Evolutionary conservation across 2,797 vertebrate species (phyloP), one percentile per base, ranked within the genome.

Genomic region (Neosilurus hyrtlii): DNA sequence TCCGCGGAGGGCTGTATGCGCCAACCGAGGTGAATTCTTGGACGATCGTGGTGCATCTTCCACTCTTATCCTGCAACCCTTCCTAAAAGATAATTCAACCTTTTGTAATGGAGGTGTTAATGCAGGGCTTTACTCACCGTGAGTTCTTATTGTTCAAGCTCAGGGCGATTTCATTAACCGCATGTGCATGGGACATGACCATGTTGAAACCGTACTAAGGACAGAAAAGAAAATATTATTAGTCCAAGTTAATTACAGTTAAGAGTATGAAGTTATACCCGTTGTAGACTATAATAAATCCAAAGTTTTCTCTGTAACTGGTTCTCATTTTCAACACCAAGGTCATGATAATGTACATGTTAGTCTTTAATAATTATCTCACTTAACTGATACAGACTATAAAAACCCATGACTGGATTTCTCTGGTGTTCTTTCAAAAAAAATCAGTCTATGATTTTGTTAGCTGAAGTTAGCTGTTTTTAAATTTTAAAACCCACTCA

Each of bases 61-160:
- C 12, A 9, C 8, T 63, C 74, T 70, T 43, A 68, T 72, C 43
- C 52, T 80, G 30, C 12, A 56, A 15, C 62, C 26, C 4, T 66
- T 59, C 63, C 65, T 37, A 63, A 8, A 15, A 35, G 35, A 57
- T 30, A 16, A 37, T 68, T 68, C 20, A 67, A 18, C 8, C 61
- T 35, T 80, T 80, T 71, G 18, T 74, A 26, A 11, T 30, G 52
- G 35, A 63, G 56, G 70, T 79, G 66, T 59, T 62, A 71, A 66
- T 37, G 20, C 75, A 59, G 86, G 85, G 72, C 79, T 30, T 83
- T 68, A 79, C 94, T 94, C 90, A 99, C 97, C 97, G 94, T 43
- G 97, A 95, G 90, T 97, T 99, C 93, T 97, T 99, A 91, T 99
- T 99, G 91, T 99, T 98, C 92, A 99, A 91, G 89, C 97, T 99